Conservation (phyloP, 1,140 invertebrate genomes). For the Nilaparvata lugens region DNA sequence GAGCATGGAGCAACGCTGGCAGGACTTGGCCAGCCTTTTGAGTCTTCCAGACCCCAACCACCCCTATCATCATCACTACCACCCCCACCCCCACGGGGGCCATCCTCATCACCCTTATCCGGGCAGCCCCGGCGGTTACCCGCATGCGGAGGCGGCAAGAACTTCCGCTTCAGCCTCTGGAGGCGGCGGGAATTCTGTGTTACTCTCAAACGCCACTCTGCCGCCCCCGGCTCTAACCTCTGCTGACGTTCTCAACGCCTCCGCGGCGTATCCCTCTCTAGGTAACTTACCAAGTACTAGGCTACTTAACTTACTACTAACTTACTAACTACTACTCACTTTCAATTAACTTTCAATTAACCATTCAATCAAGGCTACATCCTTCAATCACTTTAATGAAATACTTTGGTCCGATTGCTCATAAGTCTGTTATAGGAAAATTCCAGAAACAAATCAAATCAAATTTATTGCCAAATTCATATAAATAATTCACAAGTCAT, state of each 20-base stretch:
- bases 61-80: constrained; percentile 41
- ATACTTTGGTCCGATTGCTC: too few relatives aligned
- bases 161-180: constrained; percentile 33
- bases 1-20: constrained; percentile 84
- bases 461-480: too few relatives aligned
- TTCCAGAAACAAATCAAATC: too few relatives aligned
- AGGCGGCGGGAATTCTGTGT: constrained; percentile 38
- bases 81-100: constrained; percentile 34
- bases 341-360: too few relatives aligned
- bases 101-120: constrained; percentile 34
- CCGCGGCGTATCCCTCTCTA: constrained; percentile 11
- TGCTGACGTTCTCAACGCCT: constrained; percentile 46
- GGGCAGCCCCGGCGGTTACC: constrained; percentile 36
- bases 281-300: constrained; percentile 7
- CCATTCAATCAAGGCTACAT: too few relatives aligned
- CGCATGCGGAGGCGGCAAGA: constrained; percentile 9
- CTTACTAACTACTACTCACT: too few relatives aligned
- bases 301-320: neutral
- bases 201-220: constrained; percentile 55
- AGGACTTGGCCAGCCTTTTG: constrained; percentile 74
- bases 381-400: too few relatives aligned
- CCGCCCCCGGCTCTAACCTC: constrained; percentile 38
- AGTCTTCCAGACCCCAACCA: constrained; percentile 52
- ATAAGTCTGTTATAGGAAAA: too few relatives aligned
- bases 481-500: too few relatives aligned